phyloP scores from a whole-genome alignment of 2,113 vertebrate genomes.

The Melanocharis versteri region DNA sequence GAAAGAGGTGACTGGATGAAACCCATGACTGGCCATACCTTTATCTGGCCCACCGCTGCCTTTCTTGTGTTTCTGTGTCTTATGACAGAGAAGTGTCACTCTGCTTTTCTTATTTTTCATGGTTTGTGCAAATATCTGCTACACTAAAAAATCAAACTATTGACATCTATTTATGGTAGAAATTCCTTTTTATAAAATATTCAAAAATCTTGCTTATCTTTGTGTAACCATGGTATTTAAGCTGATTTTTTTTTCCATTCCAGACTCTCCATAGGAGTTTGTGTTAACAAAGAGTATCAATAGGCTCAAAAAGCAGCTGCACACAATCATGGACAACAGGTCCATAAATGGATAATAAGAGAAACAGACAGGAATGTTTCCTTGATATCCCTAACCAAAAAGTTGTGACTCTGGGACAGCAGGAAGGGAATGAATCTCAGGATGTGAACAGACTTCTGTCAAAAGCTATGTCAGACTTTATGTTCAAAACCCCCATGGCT shows the following conservation, averaged over 20 bases:
- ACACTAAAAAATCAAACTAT: neutral
- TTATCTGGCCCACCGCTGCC: neutral
- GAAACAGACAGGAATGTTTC: neutral
- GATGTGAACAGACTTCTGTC: neutral
- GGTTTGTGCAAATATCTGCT: neutral
- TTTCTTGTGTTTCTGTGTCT: neutral
- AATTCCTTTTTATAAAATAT: neutral
- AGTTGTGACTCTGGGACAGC: neutral
- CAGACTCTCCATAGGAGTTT: neutral
- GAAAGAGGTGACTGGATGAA: neutral
- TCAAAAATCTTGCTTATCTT: neutral
- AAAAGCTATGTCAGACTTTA: neutral
- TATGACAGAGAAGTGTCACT: neutral
- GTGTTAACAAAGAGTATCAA: neutral
- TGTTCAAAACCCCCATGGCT: neutral
- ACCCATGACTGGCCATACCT: rapidly evolving
- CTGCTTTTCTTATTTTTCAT: neutral
- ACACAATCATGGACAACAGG: neutral
- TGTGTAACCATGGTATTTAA: neutral
- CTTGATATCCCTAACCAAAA: neutral
- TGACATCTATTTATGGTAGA: neutral
- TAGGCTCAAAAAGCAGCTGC: neutral
- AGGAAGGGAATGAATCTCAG: neutral
- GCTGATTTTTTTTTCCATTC: neutral
- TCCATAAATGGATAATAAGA: neutral